These are phyloP conservation scores for Centruroides sculpturatus DNA, from an alignment of 1,140 invertebrate genomes.

Conservation along the genomic window DNA sequence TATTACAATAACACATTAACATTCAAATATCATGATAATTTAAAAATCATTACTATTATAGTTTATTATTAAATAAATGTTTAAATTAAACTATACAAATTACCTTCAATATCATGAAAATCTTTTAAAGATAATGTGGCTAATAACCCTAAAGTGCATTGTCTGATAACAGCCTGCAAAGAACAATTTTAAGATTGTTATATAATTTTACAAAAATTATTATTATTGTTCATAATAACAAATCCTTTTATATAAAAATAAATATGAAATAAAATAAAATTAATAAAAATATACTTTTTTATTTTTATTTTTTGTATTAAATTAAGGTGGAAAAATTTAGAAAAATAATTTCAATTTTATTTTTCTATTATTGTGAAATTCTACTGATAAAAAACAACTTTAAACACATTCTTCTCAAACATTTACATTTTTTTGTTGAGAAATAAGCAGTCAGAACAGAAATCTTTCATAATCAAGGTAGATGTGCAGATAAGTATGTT, in stretches of 20 bases:
- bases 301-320: not conserved
- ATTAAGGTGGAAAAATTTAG: not conserved
- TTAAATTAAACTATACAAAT: not conserved
- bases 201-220: not conserved
- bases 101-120: slow-evolving; percentile 73
- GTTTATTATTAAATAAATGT: not conserved
- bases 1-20: too few relatives aligned
- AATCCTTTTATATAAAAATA: not conserved
- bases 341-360: too few relatives aligned
- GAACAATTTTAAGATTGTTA: not conserved
- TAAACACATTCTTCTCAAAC: too few relatives aligned
- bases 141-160: slow-evolving; percentile 61
- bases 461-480: too few relatives aligned
- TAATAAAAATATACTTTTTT: not conserved
- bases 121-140: slow-evolving; percentile 62
- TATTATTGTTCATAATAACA: not conserved
- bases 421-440: too few relatives aligned
- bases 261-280: not conserved
- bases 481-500: too few relatives aligned
- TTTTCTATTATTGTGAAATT: too few relatives aligned
- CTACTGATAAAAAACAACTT: too few relatives aligned
- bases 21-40: too few relatives aligned
- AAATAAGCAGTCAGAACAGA: too few relatives aligned
- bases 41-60: not conserved
- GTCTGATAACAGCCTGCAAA: slow-evolving; percentile 42